Evolutionary conservation across 2,888 invertebrate species (phyloP).

Genomic region (Drosophila monieri): DNA sequence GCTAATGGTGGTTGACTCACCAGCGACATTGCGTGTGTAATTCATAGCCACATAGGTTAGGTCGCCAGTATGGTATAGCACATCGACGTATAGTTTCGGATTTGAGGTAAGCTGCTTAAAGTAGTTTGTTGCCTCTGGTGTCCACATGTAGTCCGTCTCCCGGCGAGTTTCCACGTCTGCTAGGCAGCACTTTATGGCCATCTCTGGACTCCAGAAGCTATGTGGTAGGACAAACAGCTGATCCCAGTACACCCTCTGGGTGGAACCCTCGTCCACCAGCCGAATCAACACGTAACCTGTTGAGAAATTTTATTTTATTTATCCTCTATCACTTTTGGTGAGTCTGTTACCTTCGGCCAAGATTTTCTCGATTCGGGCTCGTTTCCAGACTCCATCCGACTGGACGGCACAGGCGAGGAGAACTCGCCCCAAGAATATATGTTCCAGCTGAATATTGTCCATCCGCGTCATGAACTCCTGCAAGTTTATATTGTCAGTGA

Average conservation of each 20-base stretch:
- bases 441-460: slow-evolving; percentile 46
- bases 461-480: slow-evolving; percentile 49
- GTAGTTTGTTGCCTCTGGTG: slow-evolving; percentile 74
- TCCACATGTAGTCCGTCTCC: slow-evolving; percentile 82
- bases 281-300: slow-evolving; percentile 71
- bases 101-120: slow-evolving; percentile 81
- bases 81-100: slow-evolving; percentile 50
- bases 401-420: slow-evolving; percentile 74
- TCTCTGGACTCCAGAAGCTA: slow-evolving; percentile 60
- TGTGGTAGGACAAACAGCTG: slow-evolving; percentile 85
- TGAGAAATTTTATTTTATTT: not conserved
- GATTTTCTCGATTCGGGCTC: slow-evolving; percentile 74
- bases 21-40: slow-evolving; percentile 71
- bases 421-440: slow-evolving; percentile 76
- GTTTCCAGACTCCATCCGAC: slow-evolving; percentile 73
- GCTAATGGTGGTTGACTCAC: slow-evolving; percentile 81
- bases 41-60: slow-evolving; percentile 82
- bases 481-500: slow-evolving; percentile 44
- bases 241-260: slow-evolving; percentile 85
- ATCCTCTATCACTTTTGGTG: not conserved
- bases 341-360: slow-evolving; percentile 66
- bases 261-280: slow-evolving; percentile 86
- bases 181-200: slow-evolving; percentile 78
- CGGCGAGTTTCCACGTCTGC: slow-evolving; percentile 84
- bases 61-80: slow-evolving; percentile 69